These are phyloP conservation scores for Lamprotornis superbus DNA, from an alignment of 2,113 vertebrate genomes.

Conservation along the genomic window DNA sequence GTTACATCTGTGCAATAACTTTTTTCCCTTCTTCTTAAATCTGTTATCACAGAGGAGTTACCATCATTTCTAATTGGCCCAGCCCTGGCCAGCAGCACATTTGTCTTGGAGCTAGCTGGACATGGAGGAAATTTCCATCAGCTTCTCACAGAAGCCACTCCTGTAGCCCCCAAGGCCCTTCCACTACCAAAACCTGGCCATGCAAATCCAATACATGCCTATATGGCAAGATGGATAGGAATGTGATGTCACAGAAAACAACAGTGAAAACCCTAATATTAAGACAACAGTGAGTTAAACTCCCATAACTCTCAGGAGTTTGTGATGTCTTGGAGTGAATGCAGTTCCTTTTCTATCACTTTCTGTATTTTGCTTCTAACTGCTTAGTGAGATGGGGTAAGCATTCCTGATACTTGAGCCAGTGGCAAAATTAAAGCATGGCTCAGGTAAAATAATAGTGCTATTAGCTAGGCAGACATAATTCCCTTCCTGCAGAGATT, in stretches of 20 bases:
- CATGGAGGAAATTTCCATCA: not conserved
- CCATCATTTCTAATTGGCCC: not conserved
- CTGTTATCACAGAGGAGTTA: not conserved
- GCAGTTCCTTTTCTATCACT: not conserved
- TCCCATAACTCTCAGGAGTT: not conserved
- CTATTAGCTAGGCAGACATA: not conserved
- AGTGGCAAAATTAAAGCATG: not conserved
- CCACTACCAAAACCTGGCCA: not conserved
- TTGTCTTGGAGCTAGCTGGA: not conserved
- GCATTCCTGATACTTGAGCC: not conserved
- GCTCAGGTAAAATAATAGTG: not conserved
- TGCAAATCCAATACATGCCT: not conserved
- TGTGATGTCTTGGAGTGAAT: not conserved
- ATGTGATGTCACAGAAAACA: not conserved
- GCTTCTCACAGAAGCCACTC: not conserved
- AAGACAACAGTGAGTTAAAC: not conserved
- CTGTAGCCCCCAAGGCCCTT: not conserved
- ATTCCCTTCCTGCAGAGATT: not conserved
- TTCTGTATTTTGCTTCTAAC: not conserved
- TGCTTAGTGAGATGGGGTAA: not conserved
- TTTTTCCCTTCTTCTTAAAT: not conserved
- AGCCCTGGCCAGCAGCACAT: not conserved
- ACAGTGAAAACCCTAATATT: not conserved
- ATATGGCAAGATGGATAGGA: not conserved
- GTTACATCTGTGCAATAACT: not conserved